phyloP scores from a whole-genome alignment of 2,888 invertebrate species.

The Apoda limacodes region DNA sequence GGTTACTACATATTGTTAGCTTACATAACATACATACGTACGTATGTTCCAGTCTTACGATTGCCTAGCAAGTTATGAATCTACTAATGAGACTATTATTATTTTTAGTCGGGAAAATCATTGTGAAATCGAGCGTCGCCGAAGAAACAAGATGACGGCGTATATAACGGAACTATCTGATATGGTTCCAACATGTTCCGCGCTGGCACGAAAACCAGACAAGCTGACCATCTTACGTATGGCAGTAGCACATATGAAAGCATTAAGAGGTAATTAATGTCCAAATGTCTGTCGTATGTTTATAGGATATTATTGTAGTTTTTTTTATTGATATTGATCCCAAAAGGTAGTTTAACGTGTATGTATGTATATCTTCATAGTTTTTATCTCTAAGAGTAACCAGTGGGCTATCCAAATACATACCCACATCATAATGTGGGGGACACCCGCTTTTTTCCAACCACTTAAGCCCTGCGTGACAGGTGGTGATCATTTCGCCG shows the following conservation, averaged over 20 bases:
- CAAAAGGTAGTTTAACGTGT: background rate
- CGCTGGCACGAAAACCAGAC: conserved; percentile 97
- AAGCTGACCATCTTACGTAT: conserved; percentile 98
- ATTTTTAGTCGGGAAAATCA: conserved; percentile 90
- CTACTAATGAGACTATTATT: conserved; percentile 1
- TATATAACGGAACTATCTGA: conserved; percentile 99
- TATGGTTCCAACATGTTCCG: conserved; percentile 99
- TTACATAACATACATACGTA: too few species aligned
- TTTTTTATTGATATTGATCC: conserved; percentile 20
- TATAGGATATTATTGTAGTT: conserved; percentile 1
- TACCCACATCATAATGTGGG: too few species aligned
- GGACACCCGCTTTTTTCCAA: too few species aligned
- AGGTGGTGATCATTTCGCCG: too few species aligned
- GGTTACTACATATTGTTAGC: too few species aligned
- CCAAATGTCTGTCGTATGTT: too few species aligned
- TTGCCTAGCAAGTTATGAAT: too few species aligned
- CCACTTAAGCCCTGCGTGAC: too few species aligned
- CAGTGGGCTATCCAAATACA: background rate
- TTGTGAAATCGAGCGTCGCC: conserved; percentile 97
- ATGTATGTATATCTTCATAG: too few species aligned
- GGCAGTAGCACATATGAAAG: conserved; percentile 99
- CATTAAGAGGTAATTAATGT: conserved; percentile 91
- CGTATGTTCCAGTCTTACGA: too few species aligned
- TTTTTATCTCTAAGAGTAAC: too few species aligned
- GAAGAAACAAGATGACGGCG: conserved; percentile 99